These are phyloP conservation scores for Lepidotrigona ventralis DNA, from an alignment of 1,140 invertebrate species.

Conservation along the genomic window DNA sequence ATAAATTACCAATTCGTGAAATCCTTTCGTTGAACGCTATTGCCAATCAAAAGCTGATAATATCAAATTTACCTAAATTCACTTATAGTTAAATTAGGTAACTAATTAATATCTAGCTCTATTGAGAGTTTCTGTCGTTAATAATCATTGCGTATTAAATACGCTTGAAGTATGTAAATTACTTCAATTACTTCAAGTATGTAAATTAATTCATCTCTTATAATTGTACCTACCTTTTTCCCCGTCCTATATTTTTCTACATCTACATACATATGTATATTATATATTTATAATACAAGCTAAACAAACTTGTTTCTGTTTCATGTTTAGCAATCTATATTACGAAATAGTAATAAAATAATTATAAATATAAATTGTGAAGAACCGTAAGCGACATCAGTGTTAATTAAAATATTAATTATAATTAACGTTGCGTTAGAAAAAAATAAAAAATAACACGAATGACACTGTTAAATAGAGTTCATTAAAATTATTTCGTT, in stretches of 20 bases:
- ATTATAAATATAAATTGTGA: neutral
- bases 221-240: too few relatives aligned
- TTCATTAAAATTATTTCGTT: neutral
- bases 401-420: too few relatives aligned
- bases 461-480: neutral
- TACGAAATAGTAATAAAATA: neutral
- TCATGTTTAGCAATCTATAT: neutral
- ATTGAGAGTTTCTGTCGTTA: neutral
- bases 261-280: neutral
- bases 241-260: neutral
- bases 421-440: too few relatives aligned
- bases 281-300: too few relatives aligned
- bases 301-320: neutral
- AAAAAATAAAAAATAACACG: too few relatives aligned
- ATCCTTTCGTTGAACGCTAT: neutral
- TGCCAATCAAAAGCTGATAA: neutral
- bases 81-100: neutral
- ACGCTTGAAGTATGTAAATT: neutral
- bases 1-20: slow-evolving; percentile 46
- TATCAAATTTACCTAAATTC: neutral
- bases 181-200: too few relatives aligned
- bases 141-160: neutral
- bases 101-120: neutral
- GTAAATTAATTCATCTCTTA: neutral
- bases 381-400: neutral